Evolutionary conservation across 2,888 invertebrate species (phyloP).

Genomic region (Lithodes maja): DNA sequence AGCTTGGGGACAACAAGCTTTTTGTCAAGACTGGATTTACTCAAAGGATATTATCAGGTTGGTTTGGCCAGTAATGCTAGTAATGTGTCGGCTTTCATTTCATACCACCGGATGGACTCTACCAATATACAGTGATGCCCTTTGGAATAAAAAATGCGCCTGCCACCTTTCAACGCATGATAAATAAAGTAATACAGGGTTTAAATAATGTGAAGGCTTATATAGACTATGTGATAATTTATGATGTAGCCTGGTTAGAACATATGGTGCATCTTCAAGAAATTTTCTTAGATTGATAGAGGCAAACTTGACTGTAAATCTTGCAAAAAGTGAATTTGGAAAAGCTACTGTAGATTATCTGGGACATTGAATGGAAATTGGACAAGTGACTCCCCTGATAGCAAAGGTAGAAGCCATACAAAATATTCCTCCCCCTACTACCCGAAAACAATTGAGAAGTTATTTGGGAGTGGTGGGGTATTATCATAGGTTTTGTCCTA

Average conservation of each 20-base stretch:
- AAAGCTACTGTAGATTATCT: no score
- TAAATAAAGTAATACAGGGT: background rate
- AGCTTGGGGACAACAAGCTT: no score
- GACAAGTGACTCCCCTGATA: no score
- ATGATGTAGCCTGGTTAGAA: background rate
- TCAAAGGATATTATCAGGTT: background rate
- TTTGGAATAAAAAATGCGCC: background rate
- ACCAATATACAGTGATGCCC: background rate
- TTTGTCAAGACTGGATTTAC: background rate
- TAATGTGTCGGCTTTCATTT: background rate
- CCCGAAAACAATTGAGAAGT: background rate
- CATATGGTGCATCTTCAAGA: background rate
- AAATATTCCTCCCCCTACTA: background rate
- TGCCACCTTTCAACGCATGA: background rate
- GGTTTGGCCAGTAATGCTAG: background rate
- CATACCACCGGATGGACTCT: background rate
- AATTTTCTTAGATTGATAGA: no score
- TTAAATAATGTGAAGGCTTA: background rate
- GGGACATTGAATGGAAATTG: no score
- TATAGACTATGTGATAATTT: background rate
- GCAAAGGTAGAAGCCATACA: background rate
- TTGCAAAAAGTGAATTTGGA: no score
- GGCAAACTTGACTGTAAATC: no score
- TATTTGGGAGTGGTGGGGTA: background rate
- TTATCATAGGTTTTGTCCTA: no score